Evolutionary conservation across 2,797 vertebrate genomes (phyloP), one percentile per base, ranked within the genome.

Genomic region (Muscicapa comitata): DNA sequence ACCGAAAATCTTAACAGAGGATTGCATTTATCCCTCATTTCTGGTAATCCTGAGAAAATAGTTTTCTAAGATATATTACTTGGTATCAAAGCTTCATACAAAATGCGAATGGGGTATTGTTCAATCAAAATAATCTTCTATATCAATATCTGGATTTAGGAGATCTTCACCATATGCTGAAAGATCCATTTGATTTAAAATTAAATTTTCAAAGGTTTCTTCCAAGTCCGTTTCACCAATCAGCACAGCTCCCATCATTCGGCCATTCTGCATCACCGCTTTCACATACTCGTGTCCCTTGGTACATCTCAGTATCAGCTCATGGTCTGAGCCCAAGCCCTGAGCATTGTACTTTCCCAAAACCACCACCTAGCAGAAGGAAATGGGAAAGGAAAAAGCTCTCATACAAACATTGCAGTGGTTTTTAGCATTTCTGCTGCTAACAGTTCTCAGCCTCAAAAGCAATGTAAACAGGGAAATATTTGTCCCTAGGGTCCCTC

Each of bases 111-210:
- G 16, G 11, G 9, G 29, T 74, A 89, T 23, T 21, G 25, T 72
- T 98, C 95, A 99, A 81, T 99, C 99, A 90, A 99, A 99, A 96
- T 99, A 99, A 97, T 99, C 99, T 96, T 99, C 99, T 86, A 99
- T 99, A 63, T 99, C 99, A 37, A 99, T 97, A 94, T 98, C 93
- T 45, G 99, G 99, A 97, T 99, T 98, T 54, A 99, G 98, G 19
- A 99, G 98, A 43, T 99, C 98, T 92, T 99, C 99, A 74, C 99
- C 98, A 16, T 99, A 99, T 9, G 95, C 94, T 3, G 99, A 99
- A 92, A 99, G 98, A 94, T 99, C 98, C 99, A 99, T 99, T 59
- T 98, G 99, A 96, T 99, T 99, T 92, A 99, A 98, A 94, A 99
- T 99, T 55, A 99, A 96, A 94, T 99, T 99, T 97, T 99, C 99